Percentiles rank a stretch among this genome's conserved stretches.
Conservation (phyloP, 2,797 vertebrate species). For the Anguilla megastoma region DNA sequence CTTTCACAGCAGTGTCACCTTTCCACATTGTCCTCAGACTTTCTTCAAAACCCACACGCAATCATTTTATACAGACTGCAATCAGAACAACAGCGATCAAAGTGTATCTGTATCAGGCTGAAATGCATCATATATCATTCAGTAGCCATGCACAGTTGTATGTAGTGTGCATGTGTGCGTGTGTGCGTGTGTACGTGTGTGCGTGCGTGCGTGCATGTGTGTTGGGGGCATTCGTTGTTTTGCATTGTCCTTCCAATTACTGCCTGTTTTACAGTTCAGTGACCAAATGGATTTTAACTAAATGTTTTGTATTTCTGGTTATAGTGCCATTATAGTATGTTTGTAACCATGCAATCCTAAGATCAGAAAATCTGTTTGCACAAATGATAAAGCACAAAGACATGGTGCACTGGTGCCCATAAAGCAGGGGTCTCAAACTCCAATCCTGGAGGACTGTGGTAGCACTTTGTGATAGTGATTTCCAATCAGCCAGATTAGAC, state of each 20-base stretch:
- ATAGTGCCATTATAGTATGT: background rate
- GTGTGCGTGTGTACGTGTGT: background rate
- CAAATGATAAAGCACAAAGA: no score
- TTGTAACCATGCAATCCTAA: background rate
- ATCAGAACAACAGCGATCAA: slow-evolving; percentile 5
- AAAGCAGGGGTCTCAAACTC: background rate
- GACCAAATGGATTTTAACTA: background rate
- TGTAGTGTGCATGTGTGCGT: background rate
- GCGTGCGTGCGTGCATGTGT: background rate
- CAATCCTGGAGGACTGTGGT: background rate
- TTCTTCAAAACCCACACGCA: background rate
- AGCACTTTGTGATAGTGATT: background rate
- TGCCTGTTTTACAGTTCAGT: background rate
- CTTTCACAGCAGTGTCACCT: background rate
- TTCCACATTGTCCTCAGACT: background rate
- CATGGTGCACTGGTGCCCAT: no score
- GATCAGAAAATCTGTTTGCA: background rate
- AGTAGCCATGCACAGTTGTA: background rate
- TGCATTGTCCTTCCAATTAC: background rate
- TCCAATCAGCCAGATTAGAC: background rate
- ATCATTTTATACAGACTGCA: background rate
- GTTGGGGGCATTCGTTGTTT: background rate
- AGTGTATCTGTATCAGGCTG: background rate
- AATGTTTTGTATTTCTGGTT: background rate
- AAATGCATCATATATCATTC: background rate